Conservation (phyloP, 2,888 invertebrate genomes). For the Drosophila barbarae region DNA sequence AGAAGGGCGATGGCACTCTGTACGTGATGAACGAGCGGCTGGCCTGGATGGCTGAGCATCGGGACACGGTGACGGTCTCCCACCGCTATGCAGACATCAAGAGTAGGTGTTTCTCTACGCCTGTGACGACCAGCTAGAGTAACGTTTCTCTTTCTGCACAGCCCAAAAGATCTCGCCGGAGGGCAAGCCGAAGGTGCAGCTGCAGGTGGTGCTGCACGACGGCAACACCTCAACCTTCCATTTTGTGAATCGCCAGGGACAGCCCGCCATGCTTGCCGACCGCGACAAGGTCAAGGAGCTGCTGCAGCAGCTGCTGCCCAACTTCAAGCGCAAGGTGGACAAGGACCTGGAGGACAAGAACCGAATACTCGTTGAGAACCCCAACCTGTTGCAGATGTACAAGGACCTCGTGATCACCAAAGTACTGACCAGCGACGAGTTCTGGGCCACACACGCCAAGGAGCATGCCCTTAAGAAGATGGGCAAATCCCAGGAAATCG, state of each 20-base stretch:
- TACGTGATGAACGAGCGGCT: conserved; percentile 96
- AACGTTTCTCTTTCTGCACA: conserved; percentile 80
- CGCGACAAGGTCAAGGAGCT: conserved; percentile 96
- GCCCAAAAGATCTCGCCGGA: conserved; percentile 98
- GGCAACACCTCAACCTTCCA: conserved; percentile 98
- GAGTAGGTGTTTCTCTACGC: conserved; percentile 82
- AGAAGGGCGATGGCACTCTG: conserved; percentile 97
- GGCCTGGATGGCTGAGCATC: conserved; percentile 97
- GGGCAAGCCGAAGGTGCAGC: conserved; percentile 98
- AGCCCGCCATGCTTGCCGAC: conserved; percentile 91
- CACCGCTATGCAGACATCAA: conserved; percentile 97
- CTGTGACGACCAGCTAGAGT: neutral
- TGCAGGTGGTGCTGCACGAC: conserved; percentile 97
- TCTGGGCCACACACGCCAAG: conserved; percentile 95
- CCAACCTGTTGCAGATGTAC: conserved; percentile 94
- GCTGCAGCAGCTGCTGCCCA: conserved; percentile 93
- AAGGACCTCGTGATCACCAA: conserved; percentile 98
- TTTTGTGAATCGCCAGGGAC: conserved; percentile 93
- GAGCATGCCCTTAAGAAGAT: conserved; percentile 87
- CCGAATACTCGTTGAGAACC: conserved; percentile 93
- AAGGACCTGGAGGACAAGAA: conserved; percentile 94
- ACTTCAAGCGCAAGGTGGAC: conserved; percentile 95
- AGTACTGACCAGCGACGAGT: conserved; percentile 97
- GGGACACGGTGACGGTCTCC: conserved; percentile 94
- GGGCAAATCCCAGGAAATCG: conserved; percentile 90